A percentile compares a stretch with the other conserved stretches of the same genome.
Evolutionary conservation across 2,888 invertebrate species (phyloP).

Genomic region (Copidosoma aretas): DNA sequence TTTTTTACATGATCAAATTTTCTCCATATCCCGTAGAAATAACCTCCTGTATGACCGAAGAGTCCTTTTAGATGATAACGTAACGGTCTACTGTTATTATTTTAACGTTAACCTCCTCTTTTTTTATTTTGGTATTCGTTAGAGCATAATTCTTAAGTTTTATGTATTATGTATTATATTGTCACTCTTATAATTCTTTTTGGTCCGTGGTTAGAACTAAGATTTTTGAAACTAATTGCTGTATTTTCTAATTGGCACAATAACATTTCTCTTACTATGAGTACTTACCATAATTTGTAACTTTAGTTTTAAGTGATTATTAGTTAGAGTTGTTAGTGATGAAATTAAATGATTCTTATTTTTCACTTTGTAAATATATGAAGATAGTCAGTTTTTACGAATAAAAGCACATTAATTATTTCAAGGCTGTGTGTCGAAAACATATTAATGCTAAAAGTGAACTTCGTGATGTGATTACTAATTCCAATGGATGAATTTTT

Average conservation of each 20-base stretch:
- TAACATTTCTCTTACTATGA: constrained; percentile 13
- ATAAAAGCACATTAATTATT: constrained; percentile 35
- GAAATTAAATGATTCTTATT: constrained; percentile 10
- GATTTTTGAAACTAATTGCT: constrained; percentile 9
- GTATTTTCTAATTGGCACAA: no score
- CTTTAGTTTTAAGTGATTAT: background rate
- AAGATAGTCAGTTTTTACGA: constrained; percentile 31
- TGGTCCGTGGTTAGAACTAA: no score
- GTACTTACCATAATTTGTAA: constrained; percentile 11
- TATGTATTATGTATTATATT: no score
- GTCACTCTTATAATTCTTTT: no score
- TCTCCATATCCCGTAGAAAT: no score
- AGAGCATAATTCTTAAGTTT: no score
- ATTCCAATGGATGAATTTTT: constrained; percentile 14
- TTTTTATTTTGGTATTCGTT: no score
- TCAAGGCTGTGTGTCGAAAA: constrained; percentile 38
- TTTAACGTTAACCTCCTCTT: no score
- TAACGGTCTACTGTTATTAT: no score
- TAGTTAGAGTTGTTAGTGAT: constrained; percentile 6
- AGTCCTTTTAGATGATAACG: no score
- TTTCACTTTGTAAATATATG: constrained; percentile 37
- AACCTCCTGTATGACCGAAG: no score
- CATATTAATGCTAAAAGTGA: constrained; percentile 31
- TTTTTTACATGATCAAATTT: no score
- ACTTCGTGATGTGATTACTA: constrained; percentile 34